These are phyloP conservation scores for Psammodynastes pulverulentus DNA, from an alignment of 2,113 vertebrate genomes.

Conservation along the genomic window DNA sequence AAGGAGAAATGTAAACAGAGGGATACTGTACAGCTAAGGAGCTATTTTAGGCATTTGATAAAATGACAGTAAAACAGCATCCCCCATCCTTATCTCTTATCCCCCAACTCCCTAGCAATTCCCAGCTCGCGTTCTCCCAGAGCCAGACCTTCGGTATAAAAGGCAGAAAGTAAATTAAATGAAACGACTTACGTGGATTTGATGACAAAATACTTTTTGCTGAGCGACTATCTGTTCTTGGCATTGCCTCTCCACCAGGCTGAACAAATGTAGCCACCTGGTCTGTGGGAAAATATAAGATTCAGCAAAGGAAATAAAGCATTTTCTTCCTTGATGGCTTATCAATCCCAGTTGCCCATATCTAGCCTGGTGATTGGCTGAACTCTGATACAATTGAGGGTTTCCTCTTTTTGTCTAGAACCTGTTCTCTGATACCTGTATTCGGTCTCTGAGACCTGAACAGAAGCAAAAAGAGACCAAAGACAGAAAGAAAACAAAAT, in stretches of 20 bases:
- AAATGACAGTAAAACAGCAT: neutral
- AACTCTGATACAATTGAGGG: neutral
- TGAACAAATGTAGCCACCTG: conserved; percentile 89
- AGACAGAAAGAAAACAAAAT: neutral
- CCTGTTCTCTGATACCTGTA: neutral
- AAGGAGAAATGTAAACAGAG: neutral
- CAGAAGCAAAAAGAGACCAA: neutral
- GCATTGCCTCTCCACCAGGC: conserved; percentile 89
- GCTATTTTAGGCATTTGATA: neutral
- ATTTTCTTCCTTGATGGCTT: neutral
- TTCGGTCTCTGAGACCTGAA: neutral
- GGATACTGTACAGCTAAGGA: neutral
- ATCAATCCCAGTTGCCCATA: neutral
- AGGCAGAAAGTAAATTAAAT: neutral
- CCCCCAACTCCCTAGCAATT: neutral
- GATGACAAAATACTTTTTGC: conserved; percentile 90
- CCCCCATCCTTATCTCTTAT: too few relatives aligned
- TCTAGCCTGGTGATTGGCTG: neutral
- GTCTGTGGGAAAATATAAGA: conserved; percentile 72
- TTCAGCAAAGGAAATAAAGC: conserved; percentile 2
- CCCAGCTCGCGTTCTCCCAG: neutral
- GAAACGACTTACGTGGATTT: conserved; percentile 80
- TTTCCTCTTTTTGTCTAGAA: neutral
- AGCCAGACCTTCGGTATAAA: neutral
- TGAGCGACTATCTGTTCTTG: conserved; percentile 89